Evolutionary conservation across 1,140 invertebrate species (phyloP).

Genomic region (Eciton burchellii): DNA sequence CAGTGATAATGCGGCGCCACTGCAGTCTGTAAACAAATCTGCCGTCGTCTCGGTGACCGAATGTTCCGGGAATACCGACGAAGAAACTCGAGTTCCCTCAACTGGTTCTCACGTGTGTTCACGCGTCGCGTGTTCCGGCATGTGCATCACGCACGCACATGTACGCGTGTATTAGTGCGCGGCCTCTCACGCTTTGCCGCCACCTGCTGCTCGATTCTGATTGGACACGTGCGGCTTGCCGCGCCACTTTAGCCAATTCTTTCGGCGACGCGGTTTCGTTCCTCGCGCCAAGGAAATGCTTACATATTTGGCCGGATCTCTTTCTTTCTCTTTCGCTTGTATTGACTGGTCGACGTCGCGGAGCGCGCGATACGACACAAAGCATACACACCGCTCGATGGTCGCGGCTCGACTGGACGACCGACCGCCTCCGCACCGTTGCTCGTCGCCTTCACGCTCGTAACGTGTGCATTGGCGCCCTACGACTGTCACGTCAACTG

Average conservation of each 20-base stretch:
- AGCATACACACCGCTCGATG: constrained; percentile 75
- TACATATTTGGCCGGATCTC: neutral
- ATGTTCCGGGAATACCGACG: neutral
- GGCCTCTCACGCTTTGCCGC: neutral
- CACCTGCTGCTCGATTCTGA: constrained; percentile 8
- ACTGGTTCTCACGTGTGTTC: neutral
- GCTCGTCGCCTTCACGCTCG: constrained; percentile 73
- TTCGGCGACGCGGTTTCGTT: constrained; percentile 1
- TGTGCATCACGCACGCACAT: neutral
- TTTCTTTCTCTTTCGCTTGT: neutral
- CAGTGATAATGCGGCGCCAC: constrained; percentile 31
- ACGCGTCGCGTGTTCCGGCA: neutral
- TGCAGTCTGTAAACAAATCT: constrained; percentile 43
- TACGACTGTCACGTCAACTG: neutral
- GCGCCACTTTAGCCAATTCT: neutral
- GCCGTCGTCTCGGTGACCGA: constrained; percentile 3
- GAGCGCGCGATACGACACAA: constrained; percentile 10
- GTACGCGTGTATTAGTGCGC: neutral
- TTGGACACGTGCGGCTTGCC: constrained; percentile 16
- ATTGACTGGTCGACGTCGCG: neutral
- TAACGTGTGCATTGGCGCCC: constrained; percentile 65
- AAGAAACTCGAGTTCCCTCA: too few species aligned
- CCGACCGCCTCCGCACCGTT: constrained; percentile 74
- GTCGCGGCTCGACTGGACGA: constrained; percentile 80
- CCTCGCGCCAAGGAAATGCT: neutral